Evolutionary conservation across 2,113 vertebrate genomes (phyloP).

Genomic region (Phylloscopus trochilus): DNA sequence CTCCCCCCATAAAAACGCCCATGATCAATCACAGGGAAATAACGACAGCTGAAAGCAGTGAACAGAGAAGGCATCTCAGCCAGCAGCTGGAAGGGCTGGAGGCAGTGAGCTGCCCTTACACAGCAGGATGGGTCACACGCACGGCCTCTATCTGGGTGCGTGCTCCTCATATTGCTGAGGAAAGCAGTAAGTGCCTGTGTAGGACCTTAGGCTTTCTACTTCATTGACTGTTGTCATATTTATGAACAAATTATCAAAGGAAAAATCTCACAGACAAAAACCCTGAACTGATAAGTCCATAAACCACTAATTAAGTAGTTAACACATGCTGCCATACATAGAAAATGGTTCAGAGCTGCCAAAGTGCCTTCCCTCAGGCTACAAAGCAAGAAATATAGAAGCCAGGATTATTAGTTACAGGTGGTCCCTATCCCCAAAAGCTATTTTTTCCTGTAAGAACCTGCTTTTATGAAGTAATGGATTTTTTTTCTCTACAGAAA

Average conservation of each 20-base stretch:
- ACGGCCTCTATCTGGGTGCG: rapidly evolving
- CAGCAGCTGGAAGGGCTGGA: not conserved
- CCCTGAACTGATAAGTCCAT: not conserved
- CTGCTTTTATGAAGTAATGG: not conserved
- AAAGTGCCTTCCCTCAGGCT: not conserved
- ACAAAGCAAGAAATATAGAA: not conserved
- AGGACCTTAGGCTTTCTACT: not conserved
- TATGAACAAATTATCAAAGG: not conserved
- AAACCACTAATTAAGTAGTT: not conserved
- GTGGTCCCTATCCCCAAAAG: not conserved
- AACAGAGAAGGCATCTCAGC: not conserved
- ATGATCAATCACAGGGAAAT: not conserved
- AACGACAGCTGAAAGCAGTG: not conserved
- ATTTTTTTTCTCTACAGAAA: not conserved
- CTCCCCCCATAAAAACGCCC: rapidly evolving
- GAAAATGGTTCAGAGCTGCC: not conserved
- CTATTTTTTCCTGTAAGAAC: not conserved
- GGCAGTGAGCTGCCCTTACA: not conserved
- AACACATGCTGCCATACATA: not conserved
- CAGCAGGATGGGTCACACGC: not conserved
- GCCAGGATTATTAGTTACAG: not conserved
- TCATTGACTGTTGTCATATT: not conserved
- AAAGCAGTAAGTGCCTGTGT: not conserved
- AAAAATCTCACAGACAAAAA: not conserved
- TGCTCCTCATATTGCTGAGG: not conserved